Conservation (phyloP, 2,113 vertebrate species). For the Physeter macrocephalus region DNA sequence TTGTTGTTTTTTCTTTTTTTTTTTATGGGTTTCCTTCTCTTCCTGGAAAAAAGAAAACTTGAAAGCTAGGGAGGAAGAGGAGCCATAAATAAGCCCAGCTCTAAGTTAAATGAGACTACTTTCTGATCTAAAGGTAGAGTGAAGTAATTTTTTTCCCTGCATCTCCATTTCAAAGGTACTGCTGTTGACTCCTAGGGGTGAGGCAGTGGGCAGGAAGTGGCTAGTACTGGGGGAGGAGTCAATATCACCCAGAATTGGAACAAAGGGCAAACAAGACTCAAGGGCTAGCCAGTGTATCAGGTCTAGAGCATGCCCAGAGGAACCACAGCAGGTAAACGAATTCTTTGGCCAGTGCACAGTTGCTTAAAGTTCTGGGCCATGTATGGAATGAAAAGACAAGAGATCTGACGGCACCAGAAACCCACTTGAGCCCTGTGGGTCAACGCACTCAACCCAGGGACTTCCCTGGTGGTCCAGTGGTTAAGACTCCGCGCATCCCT, state of each 20-base stretch:
- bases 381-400: neutral
- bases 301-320: neutral
- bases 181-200: neutral
- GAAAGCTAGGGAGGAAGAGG: neutral
- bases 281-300: neutral
- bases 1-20: too few species aligned
- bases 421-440: too few species aligned
- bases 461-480: too few species aligned
- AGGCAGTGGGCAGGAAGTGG: neutral
- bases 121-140: neutral
- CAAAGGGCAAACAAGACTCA: neutral
- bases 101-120: neutral
- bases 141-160: neutral
- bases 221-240: neutral
- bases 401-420: neutral
- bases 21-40: neutral
- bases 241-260: neutral
- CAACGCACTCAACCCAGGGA: too few species aligned
- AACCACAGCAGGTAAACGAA: neutral
- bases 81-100: neutral
- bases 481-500: too few species aligned
- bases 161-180: neutral
- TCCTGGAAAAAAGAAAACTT: neutral
- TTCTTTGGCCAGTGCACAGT: neutral
- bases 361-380: neutral